phyloP scores from a whole-genome alignment of 2,797 vertebrate genomes.

The Alcedo quadribrachys region DNA sequence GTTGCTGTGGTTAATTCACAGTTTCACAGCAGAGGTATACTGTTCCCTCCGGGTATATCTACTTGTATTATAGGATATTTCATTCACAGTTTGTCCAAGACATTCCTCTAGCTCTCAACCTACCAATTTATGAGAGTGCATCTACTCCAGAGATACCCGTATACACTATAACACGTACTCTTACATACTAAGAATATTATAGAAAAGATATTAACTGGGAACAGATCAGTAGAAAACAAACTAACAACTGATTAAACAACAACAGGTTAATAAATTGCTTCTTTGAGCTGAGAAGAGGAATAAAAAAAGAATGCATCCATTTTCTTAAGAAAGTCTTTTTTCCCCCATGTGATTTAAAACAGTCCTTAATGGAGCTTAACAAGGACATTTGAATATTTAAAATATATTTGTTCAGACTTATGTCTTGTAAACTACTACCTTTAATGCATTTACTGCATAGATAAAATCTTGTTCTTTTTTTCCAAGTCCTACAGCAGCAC shows the following conservation, averaged over 20 bases:
- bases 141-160: background rate
- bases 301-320: background rate
- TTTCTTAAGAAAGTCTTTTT: background rate
- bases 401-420: background rate
- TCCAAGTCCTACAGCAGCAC: background rate
- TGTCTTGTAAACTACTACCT: background rate
- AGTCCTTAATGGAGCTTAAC: background rate
- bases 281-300: background rate
- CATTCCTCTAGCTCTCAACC: background rate
- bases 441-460: background rate
- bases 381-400: background rate
- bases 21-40: constrained; percentile 56
- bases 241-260: background rate
- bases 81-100: constrained; percentile 47
- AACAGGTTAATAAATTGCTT: background rate
- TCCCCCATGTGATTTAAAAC: background rate
- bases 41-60: constrained; percentile 50
- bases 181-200: background rate
- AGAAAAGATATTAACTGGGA: background rate
- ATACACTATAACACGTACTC: background rate
- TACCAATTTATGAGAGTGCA: background rate
- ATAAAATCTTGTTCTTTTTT: background rate
- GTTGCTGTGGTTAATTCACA: constrained; percentile 60
- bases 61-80: constrained; percentile 52
- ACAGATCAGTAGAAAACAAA: background rate